Base-by-base conservation (phyloP, 2,113 vertebrate species). In the Poecile atricapillus region DNA sequence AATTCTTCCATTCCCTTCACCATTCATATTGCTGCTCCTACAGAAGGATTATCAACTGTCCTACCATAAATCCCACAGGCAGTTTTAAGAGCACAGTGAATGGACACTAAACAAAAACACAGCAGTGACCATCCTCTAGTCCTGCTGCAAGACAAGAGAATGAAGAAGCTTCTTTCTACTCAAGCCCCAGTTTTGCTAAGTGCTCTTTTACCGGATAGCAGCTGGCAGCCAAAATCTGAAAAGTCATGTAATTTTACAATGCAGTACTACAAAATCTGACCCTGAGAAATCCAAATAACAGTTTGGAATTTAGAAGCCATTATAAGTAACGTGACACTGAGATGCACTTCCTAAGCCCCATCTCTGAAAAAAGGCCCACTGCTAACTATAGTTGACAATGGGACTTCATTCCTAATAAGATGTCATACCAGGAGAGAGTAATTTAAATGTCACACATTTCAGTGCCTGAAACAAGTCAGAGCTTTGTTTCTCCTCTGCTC, bases 371-470 rank as follows among this genome's bases (percentile, higher is more conserved):
- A 70, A 67, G 20, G 56, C 49, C 39, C 35, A n/a, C 3, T 79
- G 43, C 70, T 79, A 59, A 46, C 39, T 33, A 10, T 0, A 30
- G 9, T 2, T 53, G 33, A 44, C 35, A 84, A 33, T 15, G 44
- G 33, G 39, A 67, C 37, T 44, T 50, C 30, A 16, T 15, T 64
- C 47, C 60, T 84, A 52, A 2, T 28, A 43, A 64, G 24, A 52
- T 0, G 1, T 17, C 14, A 7, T 47, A 35, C 13, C 41, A 60
- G 24, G 27, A 18, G 10, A 50, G 11, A 56, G 15, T 30, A 1
- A 79, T 70, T 70, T 37, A 64, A 79, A 37, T 9, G 14, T 52
- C 43, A 31, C 13, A 13, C 2, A 4, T 70, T 87, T 79, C 56
- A 49, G 63, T 13, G 33, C 39, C 56, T 43, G 15, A 52, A 85